Evolutionary conservation across 2,797 vertebrate species (phyloP).

Genomic region (Phoebastria nigripes): DNA sequence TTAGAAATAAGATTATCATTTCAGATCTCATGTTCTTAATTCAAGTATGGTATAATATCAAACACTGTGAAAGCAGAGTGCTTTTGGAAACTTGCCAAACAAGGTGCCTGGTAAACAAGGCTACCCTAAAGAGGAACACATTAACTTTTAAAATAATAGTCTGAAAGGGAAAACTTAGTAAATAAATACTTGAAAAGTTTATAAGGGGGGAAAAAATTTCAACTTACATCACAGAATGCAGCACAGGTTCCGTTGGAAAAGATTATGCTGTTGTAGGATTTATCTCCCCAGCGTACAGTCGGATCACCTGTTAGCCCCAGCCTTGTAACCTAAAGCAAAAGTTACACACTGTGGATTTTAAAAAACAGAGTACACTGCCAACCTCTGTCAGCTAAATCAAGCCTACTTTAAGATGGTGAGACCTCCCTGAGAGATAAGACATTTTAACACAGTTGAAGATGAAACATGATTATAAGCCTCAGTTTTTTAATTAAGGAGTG

Average conservation of each 20-base stretch:
- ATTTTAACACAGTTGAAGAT: background rate
- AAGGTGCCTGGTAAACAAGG: background rate
- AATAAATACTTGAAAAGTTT: background rate
- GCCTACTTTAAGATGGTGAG: background rate
- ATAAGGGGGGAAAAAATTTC: background rate
- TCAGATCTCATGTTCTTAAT: background rate
- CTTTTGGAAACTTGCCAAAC: background rate
- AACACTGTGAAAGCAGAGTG: background rate
- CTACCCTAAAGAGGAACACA: background rate
- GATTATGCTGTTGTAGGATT: constrained; percentile 86
- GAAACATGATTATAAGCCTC: background rate
- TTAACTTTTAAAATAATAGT: background rate
- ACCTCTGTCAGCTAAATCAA: background rate
- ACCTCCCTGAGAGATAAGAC: background rate
- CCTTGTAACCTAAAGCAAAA: constrained; percentile 74
- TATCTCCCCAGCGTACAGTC: constrained; percentile 93
- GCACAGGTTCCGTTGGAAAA: constrained; percentile 87
- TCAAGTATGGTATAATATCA: background rate
- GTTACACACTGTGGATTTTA: background rate
- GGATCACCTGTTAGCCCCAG: constrained; percentile 82
- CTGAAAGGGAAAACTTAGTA: background rate
- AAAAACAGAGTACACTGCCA: background rate
- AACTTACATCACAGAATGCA: constrained; percentile 89
- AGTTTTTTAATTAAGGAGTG: background rate
- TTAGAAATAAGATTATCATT: background rate